Evolutionary conservation across 2,797 vertebrate species (phyloP).

Genomic region (Mus spretus): DNA sequence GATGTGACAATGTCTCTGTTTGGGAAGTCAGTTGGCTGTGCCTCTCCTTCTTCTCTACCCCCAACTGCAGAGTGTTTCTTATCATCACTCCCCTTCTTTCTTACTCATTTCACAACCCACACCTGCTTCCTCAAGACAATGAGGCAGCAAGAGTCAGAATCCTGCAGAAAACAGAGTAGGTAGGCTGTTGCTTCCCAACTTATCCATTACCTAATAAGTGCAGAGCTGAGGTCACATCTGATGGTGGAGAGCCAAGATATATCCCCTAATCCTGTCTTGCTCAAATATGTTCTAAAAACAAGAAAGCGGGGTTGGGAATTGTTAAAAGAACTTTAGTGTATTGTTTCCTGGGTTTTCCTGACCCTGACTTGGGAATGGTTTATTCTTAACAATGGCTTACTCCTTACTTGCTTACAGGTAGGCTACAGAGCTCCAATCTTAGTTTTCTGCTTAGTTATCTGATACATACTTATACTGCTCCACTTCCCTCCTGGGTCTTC

Average conservation of each 20-base stretch:
- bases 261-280: neutral
- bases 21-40: neutral
- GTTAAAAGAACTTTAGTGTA: neutral
- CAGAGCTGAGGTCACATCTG: neutral
- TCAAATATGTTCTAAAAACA: neutral
- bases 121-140: neutral
- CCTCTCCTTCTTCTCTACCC: neutral
- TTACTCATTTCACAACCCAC: neutral
- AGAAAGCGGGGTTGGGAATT: neutral
- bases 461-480: neutral
- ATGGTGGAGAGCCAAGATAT: neutral
- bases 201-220: neutral
- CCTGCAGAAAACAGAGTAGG: neutral
- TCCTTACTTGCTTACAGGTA: neutral
- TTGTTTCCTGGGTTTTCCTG: neutral
- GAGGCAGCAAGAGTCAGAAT: neutral
- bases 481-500: neutral
- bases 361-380: neutral
- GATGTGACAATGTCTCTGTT: neutral
- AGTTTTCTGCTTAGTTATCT: neutral
- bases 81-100: neutral
- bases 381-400: neutral
- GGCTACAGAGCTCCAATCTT: fast-evolving
- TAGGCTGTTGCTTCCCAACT: neutral
- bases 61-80: neutral